Evolutionary conservation across 1,140 invertebrate genomes (phyloP), one percentile per base, ranked within the genome.

Genomic region (Schlechtendalia chinensis): DNA sequence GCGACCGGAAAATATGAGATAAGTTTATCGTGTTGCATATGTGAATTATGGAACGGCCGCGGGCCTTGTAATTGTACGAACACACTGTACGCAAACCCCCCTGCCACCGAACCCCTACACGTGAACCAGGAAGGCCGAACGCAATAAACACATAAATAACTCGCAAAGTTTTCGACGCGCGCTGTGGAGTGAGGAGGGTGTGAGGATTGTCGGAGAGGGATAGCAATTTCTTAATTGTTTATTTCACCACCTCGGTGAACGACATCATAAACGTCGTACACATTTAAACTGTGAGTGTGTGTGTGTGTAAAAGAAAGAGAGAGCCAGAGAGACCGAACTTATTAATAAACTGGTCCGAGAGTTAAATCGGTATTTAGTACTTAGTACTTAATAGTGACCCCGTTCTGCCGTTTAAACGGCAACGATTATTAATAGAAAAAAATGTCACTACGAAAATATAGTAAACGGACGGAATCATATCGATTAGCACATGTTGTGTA

Each of bases 1-100:
- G 74, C 10, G 74, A 79, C 74, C 74, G n/a, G 58, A 79, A 79
- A 79, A 79, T 79, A 79, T 61, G 74, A 79, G 74, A 61, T 79
- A 79, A 79, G 74, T 79, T 79, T 79, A 79, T 45, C 32, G 56
- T 22, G 8, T 53, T 47, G 22, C 11, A 5, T 47, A 45, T 39
- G 22, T 75, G 54, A 75, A 39, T 75, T 75, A 75, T 75, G 19
- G 8, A 17, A 61, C 54, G 22, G 32, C n/a, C 32, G 3, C 1
- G 5, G 19, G 16, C 53, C 29, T 14, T 17, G 39, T 77, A 56
- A 74, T 32, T 56, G 27, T 54, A 74, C 53, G 16, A 56, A 77
- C 12, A 32, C 53, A 5, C 22, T 47, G 14, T 12, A 69, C 39
- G 12, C n/a, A 5, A 32, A n/a, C 11, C 19, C n/a, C 45, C 1